A percentile compares a stretch with the other conserved stretches of the same genome.
Evolutionary conservation across 2,888 invertebrate genomes (phyloP).

Genomic region (Mystacides longicornis): DNA sequence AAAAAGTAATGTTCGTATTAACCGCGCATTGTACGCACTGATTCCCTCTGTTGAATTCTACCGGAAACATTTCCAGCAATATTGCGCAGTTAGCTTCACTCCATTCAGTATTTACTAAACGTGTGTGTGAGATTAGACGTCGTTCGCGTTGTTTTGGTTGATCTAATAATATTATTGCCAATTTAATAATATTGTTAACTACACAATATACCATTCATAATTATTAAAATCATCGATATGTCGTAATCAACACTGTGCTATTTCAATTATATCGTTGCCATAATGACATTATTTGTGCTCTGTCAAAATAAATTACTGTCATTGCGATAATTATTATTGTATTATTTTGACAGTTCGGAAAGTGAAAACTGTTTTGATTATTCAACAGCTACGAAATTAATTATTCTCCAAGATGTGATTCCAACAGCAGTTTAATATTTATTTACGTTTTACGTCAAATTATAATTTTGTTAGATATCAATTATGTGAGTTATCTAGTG

Average conservation of each 20-base stretch:
- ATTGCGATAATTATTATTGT: no score
- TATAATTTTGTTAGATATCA: slow-evolving; percentile 7
- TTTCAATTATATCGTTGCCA: no score
- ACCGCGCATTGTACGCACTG: no score
- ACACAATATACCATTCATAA: no score
- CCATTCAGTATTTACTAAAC: slow-evolving; percentile 9
- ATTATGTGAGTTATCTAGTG: not conserved
- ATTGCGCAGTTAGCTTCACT: slow-evolving; percentile 11
- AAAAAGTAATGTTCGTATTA: no score
- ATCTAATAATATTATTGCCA: slow-evolving; percentile 4
- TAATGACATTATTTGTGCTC: no score
- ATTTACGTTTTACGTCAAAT: not conserved
- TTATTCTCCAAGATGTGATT: slow-evolving; percentile 18
- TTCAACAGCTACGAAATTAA: slow-evolving; percentile 3
- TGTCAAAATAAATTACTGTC: no score
- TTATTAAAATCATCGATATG: no score
- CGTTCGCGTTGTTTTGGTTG: slow-evolving; percentile 1
- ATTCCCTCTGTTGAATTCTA: no score
- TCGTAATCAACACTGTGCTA: no score
- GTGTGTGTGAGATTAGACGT: slow-evolving; percentile 5
- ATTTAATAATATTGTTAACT: no score
- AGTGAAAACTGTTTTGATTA: slow-evolving; percentile 9
- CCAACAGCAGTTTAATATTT: slow-evolving; percentile 9
- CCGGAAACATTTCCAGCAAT: not conserved
- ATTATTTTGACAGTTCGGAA: slow-evolving; percentile 12